Base-by-base conservation (phyloP, 1,140 invertebrate species). In the Dreissena polymorpha region DNA sequence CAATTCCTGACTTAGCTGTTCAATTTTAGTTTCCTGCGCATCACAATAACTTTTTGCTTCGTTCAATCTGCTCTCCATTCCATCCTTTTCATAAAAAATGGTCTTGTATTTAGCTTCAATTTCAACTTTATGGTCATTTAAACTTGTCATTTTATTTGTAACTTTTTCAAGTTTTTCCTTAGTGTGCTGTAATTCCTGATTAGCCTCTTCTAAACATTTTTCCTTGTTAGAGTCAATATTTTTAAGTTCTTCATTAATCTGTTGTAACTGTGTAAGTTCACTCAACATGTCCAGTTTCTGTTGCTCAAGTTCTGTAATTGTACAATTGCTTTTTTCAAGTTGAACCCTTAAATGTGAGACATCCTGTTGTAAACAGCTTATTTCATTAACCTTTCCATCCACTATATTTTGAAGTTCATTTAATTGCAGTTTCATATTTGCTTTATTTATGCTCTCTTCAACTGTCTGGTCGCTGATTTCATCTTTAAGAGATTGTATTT, bases 401-500 rank as follows among this genome's bases (percentile, higher is more conserved):
- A 53, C 55, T 2, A 73, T 39, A 73, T 73, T 81, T n/a, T 81
- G 25, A 14, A 72, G 10, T 18, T 81, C 78, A 49, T 72, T 0
- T 51, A 53, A 64, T n/a, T 81, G 55, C 63, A 51, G 55, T 27
- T 72, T 72, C 16, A 73, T 53, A 10, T 72, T 65, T 14, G 68
- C 70, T 63, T 23, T 60, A 10, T 72, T 81, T 16, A 63, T 53
- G 5, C 65, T 69, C 5, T 39, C 53, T n/a, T 70, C 55, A 6
- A 50, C 60, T 49, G 69, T 18, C 68, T 57, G 53, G 16, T 71
- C 57, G 51, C 57, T 63, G 18, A 72, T 23, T 80, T 80, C 78
- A 64, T 80, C 78, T 65, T 80, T 80, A 14, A 80, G 69, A 29
- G 68, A 80, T 49, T 80, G 67, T 25, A 80, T 39, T 64, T 71